Percentiles rank a stretch among this genome's conserved stretches.
Conservation (phyloP, 2,797 vertebrate species). For the Australoheros facetus region DNA sequence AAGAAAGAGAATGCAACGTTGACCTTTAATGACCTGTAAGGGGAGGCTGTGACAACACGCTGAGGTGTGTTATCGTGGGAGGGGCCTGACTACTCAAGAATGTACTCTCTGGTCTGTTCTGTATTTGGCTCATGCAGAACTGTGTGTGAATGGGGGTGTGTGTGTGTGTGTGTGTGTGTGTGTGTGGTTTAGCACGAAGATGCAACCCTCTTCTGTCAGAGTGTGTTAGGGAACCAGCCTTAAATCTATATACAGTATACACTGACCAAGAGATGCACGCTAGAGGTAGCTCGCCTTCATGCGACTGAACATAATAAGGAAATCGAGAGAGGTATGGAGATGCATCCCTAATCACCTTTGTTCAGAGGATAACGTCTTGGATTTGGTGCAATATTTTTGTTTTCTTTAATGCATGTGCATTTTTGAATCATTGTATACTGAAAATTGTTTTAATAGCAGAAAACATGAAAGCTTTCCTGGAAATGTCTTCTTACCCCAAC, state of each 20-base stretch:
- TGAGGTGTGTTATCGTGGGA: conserved; percentile 13
- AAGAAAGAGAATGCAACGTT: conserved; percentile 26
- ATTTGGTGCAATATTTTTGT: conserved; percentile 97
- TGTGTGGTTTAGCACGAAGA: conserved; percentile 77
- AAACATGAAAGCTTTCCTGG: conserved; percentile 46
- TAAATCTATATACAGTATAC: conserved; percentile 78
- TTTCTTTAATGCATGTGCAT: conserved; percentile 93
- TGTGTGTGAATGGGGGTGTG: conserved; percentile 23
- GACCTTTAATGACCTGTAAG: conserved; percentile 21
- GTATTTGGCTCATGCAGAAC: conserved; percentile 55
- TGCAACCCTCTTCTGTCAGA: conserved; percentile 79
- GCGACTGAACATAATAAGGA: conserved; percentile 59
- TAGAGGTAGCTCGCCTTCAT: conserved; percentile 63
- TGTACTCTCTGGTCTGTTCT: conserved; percentile 68
- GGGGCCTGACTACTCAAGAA: conserved; percentile 64
- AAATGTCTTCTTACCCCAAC: conserved; percentile 79
- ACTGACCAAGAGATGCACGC: conserved; percentile 75
- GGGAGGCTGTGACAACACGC: conserved; percentile 17
- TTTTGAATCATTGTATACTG: conserved; percentile 87
- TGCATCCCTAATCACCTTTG: conserved; percentile 78
- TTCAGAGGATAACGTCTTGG: conserved; percentile 73
- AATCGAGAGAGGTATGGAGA: conserved; percentile 56
- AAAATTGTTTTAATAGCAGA: conserved; percentile 83
- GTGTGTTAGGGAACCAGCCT: conserved; percentile 92
- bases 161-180: not conserved